Conservation (phyloP, 1,140 invertebrate species). For the Danaus melanippus region DNA sequence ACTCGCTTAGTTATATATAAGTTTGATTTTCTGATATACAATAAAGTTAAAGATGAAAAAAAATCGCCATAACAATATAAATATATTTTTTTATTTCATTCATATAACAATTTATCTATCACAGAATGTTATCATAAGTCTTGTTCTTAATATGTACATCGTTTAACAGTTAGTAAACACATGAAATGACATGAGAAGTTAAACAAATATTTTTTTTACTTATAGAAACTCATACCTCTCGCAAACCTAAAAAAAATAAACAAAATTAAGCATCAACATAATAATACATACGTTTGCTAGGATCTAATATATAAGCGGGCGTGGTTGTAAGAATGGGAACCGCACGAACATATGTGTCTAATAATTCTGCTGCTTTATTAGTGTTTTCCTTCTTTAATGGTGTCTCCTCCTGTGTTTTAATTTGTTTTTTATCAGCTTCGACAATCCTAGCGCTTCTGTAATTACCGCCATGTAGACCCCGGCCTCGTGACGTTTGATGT, state of each 20-base stretch:
- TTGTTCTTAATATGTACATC: too few relatives aligned
- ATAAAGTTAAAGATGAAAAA: too few relatives aligned
- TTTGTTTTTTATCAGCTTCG: slow-evolving; percentile 22
- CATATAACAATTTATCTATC: slow-evolving; percentile 31
- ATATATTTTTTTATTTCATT: slow-evolving; percentile 20
- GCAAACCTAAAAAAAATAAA: background rate
- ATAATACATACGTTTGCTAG: slow-evolving; percentile 65
- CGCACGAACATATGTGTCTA: slow-evolving; percentile 47
- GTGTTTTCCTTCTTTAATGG: slow-evolving; percentile 13
- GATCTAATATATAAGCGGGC: slow-evolving; percentile 52
- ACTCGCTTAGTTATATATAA: too few relatives aligned
- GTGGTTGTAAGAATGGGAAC: slow-evolving; percentile 47
- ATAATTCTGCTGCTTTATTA: slow-evolving; percentile 36
- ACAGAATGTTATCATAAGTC: slow-evolving; percentile 34
- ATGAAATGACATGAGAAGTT: too few relatives aligned
- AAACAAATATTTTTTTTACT: too few relatives aligned
- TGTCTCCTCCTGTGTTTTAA: slow-evolving; percentile 15
- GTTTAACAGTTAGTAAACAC: too few relatives aligned
- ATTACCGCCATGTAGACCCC: slow-evolving; percentile 50
- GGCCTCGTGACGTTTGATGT: slow-evolving; percentile 21
- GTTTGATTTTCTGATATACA: too few relatives aligned
- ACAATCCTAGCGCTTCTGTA: slow-evolving; percentile 50
- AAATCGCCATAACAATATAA: slow-evolving; percentile 10
- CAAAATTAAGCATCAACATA: slow-evolving; percentile 48
- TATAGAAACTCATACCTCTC: too few relatives aligned